These are phyloP conservation scores for Pachliopta kotzebuea DNA, from an alignment of 2,888 invertebrate genomes.

Conservation along the genomic window DNA sequence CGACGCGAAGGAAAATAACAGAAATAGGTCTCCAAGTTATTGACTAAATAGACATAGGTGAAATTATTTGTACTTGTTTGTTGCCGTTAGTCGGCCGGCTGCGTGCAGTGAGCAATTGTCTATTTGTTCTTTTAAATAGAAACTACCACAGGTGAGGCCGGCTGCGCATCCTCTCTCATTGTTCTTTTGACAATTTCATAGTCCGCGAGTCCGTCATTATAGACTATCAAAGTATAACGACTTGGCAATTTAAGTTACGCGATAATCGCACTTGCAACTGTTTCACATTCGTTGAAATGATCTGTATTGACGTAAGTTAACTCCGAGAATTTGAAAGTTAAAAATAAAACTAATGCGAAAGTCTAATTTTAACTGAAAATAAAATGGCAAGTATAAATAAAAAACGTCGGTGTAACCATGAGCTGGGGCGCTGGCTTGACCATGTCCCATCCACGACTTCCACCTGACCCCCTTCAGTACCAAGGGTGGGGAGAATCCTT, in stretches of 20 bases:
- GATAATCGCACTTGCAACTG: too few relatives aligned
- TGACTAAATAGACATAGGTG: not conserved
- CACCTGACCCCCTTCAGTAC: slow-evolving; percentile 35
- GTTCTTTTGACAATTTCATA: slow-evolving; percentile 44
- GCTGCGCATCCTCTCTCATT: slow-evolving; percentile 67
- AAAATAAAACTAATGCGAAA: not conserved
- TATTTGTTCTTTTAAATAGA: slow-evolving; percentile 11
- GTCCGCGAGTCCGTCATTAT: slow-evolving; percentile 19
- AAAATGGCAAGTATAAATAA: slow-evolving; percentile 45
- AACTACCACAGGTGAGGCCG: slow-evolving; percentile 46
- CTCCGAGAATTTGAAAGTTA: not conserved
- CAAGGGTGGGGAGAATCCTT: slow-evolving; percentile 45
- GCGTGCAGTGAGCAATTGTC: slow-evolving; percentile 8
- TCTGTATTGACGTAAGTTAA: not conserved
- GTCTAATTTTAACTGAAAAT: slow-evolving; percentile 33
- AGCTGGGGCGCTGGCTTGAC: slow-evolving; percentile 52
- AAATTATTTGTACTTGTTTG: too few relatives aligned
- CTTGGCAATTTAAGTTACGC: not conserved
- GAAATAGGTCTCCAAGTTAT: not conserved
- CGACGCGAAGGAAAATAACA: not conserved
- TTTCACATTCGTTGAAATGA: too few relatives aligned
- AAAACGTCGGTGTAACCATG: slow-evolving; percentile 48
- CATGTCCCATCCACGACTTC: slow-evolving; percentile 50
- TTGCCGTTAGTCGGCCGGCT: not conserved
- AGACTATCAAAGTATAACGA: not conserved